Conservation (phyloP, 2,888 invertebrate genomes). For the Lasioglossum figueresi region DNA sequence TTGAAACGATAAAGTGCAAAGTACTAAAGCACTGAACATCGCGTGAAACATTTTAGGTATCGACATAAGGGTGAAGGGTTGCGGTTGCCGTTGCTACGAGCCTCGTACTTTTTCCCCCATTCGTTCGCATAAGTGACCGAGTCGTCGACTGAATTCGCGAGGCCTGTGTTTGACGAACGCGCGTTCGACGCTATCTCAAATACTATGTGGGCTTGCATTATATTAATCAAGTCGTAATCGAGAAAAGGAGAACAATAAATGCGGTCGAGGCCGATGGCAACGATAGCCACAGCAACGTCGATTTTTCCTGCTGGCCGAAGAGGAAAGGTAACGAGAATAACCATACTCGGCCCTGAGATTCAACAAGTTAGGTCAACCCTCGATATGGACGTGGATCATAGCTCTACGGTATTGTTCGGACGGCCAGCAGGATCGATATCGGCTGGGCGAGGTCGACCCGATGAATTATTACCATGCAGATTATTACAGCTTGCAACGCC, state of each 20-base stretch:
- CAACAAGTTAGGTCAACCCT: slow-evolving; percentile 55
- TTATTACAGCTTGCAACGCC: slow-evolving; percentile 25
- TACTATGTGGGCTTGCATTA: neutral
- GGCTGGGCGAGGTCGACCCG: slow-evolving; percentile 41
- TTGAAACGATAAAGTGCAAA: neutral
- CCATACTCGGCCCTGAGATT: slow-evolving; percentile 47
- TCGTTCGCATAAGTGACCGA: neutral
- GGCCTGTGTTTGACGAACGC: neutral
- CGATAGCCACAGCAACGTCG: slow-evolving; percentile 24
- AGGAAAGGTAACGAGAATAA: slow-evolving; percentile 33
- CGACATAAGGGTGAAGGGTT: neutral
- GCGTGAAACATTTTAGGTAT: neutral
- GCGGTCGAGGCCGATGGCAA: slow-evolving; percentile 37
- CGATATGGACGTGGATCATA: slow-evolving; percentile 27
- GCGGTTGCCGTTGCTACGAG: neutral
- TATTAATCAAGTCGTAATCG: slow-evolving; percentile 3
- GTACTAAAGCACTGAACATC: neutral
- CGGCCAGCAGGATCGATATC: slow-evolving; percentile 45
- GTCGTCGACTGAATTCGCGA: neutral
- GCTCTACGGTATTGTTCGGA: slow-evolving; percentile 19
- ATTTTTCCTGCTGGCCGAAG: slow-evolving; percentile 25
- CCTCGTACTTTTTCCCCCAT: neutral
- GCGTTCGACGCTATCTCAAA: neutral
- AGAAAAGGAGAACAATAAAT: slow-evolving; percentile 38
- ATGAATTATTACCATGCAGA: slow-evolving; percentile 51